Evolutionary conservation across 1,140 invertebrate genomes (phyloP).

Genomic region (Zaprionus taronus): DNA sequence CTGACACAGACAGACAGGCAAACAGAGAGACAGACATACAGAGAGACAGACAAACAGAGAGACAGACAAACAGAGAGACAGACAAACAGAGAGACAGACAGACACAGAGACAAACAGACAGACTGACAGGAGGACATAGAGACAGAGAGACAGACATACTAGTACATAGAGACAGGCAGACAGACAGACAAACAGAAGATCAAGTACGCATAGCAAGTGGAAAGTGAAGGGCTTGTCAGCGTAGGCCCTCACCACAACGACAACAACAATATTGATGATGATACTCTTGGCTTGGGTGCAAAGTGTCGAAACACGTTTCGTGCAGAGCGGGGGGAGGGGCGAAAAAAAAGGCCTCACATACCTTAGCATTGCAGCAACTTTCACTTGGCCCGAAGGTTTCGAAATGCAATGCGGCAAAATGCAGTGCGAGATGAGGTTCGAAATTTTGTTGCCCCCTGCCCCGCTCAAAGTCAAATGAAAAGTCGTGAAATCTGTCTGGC

Average conservation of each 20-base stretch:
- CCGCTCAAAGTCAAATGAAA: conserved; percentile 64
- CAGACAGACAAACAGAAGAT: background rate
- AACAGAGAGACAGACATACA: no score
- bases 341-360: conserved; percentile 25
- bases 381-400: conserved; percentile 28
- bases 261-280: background rate
- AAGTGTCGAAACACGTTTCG: conserved; percentile 36
- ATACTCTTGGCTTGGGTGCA: background rate
- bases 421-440: background rate
- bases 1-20: no score
- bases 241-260: background rate
- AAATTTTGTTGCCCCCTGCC: background rate
- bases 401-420: background rate
- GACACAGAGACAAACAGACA: no score
- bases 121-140: no score
- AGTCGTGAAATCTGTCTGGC: conserved; percentile 33
- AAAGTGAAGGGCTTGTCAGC: conserved; percentile 72
- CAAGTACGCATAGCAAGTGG: conserved; percentile 7
- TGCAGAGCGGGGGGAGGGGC: conserved; percentile 42
- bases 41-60: no score
- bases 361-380: conserved; percentile 29
- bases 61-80: no score
- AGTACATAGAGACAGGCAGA: background rate
- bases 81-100: no score
- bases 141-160: background rate